phyloP scores from a whole-genome alignment of 1,140 invertebrate species.

The Plutomurus gul region DNA sequence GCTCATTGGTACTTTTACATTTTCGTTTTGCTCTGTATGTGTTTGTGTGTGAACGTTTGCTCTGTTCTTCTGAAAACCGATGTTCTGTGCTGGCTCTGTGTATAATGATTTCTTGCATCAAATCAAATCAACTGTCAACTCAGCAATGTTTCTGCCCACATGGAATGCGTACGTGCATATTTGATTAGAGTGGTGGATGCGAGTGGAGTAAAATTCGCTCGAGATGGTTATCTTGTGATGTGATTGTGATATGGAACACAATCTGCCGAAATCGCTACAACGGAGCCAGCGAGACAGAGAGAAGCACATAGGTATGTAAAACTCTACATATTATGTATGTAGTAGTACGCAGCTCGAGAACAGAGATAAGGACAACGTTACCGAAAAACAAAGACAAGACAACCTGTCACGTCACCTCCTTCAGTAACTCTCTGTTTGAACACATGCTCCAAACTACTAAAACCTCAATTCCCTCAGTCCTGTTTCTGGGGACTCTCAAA shows the following conservation, averaged over 20 bases:
- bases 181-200: neutral
- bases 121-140: neutral
- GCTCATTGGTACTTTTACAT: no score
- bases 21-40: no score
- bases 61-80: no score
- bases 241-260: neutral
- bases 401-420: neutral
- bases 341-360: no score
- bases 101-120: neutral
- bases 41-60: no score
- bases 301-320: no score
- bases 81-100: neutral
- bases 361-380: no score
- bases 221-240: neutral
- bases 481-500: no score
- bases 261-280: neutral
- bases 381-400: no score
- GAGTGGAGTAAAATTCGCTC: neutral
- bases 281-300: no score
- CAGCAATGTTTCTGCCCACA: neutral
- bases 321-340: no score
- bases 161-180: neutral
- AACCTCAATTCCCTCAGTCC: neutral
- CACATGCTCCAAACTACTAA: neutral
- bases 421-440: no score